Conservation (phyloP, 2,797 vertebrate species). For the Agapornis canus region DNA sequence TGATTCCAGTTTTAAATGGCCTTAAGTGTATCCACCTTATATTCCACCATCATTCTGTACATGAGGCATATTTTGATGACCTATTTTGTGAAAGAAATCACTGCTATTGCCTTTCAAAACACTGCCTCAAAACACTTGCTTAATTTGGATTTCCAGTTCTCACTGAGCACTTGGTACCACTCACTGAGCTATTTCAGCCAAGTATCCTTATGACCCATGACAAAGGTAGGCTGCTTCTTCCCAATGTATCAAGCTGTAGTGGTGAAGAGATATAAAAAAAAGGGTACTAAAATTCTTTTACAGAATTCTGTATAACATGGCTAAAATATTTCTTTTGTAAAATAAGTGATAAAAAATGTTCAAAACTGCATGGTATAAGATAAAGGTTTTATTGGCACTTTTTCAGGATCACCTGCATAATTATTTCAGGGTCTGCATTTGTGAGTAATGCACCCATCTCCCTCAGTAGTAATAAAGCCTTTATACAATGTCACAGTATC, state of each 20-base stretch:
- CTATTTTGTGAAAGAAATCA: not conserved
- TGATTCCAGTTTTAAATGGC: not conserved
- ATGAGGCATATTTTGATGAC: rapidly evolving
- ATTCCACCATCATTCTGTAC: not conserved
- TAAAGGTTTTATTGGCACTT: not conserved
- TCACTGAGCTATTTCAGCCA: not conserved
- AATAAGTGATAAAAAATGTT: rapidly evolving
- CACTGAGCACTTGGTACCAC: not conserved
- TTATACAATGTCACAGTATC: not conserved
- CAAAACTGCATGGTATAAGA: not conserved
- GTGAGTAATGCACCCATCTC: not conserved
- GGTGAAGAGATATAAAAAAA: not conserved
- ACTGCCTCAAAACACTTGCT: not conserved
- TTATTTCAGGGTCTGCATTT: not conserved
- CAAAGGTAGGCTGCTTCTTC: not conserved
- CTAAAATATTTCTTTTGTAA: not conserved
- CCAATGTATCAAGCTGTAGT: not conserved
- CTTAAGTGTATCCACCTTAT: not conserved
- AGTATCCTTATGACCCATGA: not conserved
- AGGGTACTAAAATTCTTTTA: not conserved
- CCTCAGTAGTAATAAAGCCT: not conserved
- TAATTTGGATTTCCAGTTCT: not conserved
- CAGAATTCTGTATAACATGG: not conserved
- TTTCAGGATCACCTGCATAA: not conserved
- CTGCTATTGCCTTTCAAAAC: not conserved